These are phyloP conservation scores for Planococcus citri DNA, from an alignment of 1,140 invertebrate species.

Conservation along the genomic window DNA sequence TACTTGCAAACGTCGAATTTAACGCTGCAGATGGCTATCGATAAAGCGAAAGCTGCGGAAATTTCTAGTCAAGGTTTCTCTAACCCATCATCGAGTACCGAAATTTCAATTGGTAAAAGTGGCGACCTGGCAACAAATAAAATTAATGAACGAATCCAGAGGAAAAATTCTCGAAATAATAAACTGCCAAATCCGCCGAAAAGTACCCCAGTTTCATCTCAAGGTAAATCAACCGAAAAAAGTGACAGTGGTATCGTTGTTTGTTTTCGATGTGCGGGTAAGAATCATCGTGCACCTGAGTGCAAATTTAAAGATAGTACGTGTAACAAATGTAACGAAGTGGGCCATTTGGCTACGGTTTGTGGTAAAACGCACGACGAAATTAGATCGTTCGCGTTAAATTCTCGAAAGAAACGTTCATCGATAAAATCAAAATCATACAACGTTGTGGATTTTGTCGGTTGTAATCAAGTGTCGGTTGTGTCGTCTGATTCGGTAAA, in stretches of 20 bases:
- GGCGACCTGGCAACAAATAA: too few relatives aligned
- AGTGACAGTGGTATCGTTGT: neutral
- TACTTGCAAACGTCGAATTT: neutral
- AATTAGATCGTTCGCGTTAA: neutral
- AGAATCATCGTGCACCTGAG: neutral
- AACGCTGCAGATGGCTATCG: neutral
- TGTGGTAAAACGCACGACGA: neutral
- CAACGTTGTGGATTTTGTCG: neutral
- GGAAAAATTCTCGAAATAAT: neutral
- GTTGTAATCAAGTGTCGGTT: neutral
- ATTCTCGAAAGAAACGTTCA: too few relatives aligned
- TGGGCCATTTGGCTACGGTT: neutral
- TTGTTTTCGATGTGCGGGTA: neutral
- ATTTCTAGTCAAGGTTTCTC: neutral
- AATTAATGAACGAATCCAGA: neutral
- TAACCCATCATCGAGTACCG: neutral
- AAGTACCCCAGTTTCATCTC: neutral
- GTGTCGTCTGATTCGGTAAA: neutral
- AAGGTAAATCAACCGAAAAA: neutral
- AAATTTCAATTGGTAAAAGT: too few relatives aligned
- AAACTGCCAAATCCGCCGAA: neutral
- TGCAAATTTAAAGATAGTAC: neutral
- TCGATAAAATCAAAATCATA: too few relatives aligned
- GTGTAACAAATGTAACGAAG: neutral
- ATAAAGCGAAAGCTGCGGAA: neutral